Base-by-base conservation (phyloP, 2,797 vertebrate species). In the Gymnocypris eckloni region DNA sequence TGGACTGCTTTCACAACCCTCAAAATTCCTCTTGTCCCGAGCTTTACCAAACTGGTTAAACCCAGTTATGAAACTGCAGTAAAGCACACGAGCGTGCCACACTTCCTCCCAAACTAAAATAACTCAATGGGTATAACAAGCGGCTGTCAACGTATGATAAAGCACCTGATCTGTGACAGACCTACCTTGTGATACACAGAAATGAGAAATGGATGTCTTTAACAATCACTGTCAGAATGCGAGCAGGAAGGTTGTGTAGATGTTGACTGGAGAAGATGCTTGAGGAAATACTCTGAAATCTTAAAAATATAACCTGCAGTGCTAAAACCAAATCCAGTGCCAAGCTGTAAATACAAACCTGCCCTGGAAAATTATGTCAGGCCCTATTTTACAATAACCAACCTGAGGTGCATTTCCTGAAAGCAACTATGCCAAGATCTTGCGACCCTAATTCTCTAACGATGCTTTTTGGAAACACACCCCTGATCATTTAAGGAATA, bases 161-260 rank as follows among this genome's bases (percentile, higher is more conserved):
- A 86, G 56, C 70, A 73, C 70, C 78, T 86, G 84, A 86, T 86
- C 77, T 66, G 78, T 81, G 84, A 75, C 78, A 86, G 70, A 43
- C 77, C 22, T 59, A 86, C 69, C 84, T 86, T 86, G 84, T 86
- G 84, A 81, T 86, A 86, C 78, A 80, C 54, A 81, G 78, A 86
- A 81, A 79, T 85, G 76, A 79, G 76, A 79, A 85, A 75, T 86
- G 84, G 78, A 81, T n/a, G 45, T 86, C 77, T 81, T 66, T 75
- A 86, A 86, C 84, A 73, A 81, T 86, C 78, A 81, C 78, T 86
- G 84, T 86, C 84, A 86, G 77, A 66, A 61, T 37, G 43, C 2
- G 0, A 85, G 69, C 43, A 72, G 70, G 67, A 70, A 79, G 75
- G 37, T 73, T 66, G 52, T n/a, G 54, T 73, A 52, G 78, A 86